Evolutionary conservation across 2,888 invertebrate species (phyloP).

Genomic region (Nomada hirtipes): DNA sequence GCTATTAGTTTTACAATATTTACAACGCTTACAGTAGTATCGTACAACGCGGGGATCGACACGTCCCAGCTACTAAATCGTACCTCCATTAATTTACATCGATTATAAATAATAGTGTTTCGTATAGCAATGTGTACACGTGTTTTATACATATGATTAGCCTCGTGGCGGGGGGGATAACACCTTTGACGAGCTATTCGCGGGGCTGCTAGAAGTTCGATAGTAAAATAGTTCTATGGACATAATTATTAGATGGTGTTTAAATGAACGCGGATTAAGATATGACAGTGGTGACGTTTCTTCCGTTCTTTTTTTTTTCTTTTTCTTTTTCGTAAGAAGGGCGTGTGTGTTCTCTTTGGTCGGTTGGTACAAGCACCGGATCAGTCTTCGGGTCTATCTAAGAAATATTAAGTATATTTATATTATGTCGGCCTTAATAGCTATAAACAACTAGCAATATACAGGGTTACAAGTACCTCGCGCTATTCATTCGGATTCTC

Average conservation of each 20-base stretch:
- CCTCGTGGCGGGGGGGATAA: slow-evolving; percentile 22
- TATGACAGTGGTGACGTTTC: slow-evolving; percentile 54
- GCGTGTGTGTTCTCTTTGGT: slow-evolving; percentile 79
- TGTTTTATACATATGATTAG: slow-evolving; percentile 43
- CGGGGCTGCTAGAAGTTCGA: slow-evolving; percentile 20
- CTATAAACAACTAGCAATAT: slow-evolving; percentile 57
- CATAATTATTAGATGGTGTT: neutral
- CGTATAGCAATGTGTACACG: slow-evolving; percentile 65
- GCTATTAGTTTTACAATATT: slow-evolving; percentile 80
- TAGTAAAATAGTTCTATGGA: slow-evolving; percentile 56
- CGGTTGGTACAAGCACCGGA: slow-evolving; percentile 82
- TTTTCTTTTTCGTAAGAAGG: slow-evolving; percentile 61
- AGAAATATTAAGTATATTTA: slow-evolving; percentile 72
- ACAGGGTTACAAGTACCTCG: slow-evolving; percentile 72
- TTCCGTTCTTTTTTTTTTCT: slow-evolving; percentile 21
- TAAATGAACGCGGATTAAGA: slow-evolving; percentile 66
- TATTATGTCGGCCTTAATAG: slow-evolving; percentile 62
- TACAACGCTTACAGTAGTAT: slow-evolving; percentile 73
- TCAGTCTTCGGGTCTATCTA: slow-evolving; percentile 83
- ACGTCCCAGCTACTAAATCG: slow-evolving; percentile 52
- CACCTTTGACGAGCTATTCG: slow-evolving; percentile 26
- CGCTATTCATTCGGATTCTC: slow-evolving; percentile 35
- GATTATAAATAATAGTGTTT: slow-evolving; percentile 72
- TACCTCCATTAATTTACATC: slow-evolving; percentile 72
- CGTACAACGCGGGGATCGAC: slow-evolving; percentile 53